Evolutionary conservation across 2,888 invertebrate species (phyloP).

Genomic region (Mayetiola destructor): DNA sequence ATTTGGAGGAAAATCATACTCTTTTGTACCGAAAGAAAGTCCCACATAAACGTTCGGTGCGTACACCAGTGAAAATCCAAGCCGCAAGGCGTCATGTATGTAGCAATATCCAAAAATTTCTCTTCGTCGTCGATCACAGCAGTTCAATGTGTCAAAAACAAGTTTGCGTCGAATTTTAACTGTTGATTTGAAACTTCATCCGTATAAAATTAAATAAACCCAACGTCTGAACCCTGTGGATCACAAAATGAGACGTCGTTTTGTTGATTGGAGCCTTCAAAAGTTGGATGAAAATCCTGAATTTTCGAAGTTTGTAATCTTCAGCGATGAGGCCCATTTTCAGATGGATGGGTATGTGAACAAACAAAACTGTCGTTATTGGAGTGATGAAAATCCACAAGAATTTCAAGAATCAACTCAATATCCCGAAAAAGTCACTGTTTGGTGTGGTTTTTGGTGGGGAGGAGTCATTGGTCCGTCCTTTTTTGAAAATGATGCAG

Average conservation of each 20-base stretch:
- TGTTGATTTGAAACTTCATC: background rate
- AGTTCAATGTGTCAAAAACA: background rate
- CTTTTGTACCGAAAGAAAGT: too few species aligned
- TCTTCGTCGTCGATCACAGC: background rate
- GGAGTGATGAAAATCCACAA: background rate
- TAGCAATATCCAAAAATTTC: background rate
- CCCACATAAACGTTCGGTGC: too few species aligned
- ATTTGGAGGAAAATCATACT: too few species aligned
- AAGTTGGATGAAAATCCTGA: background rate
- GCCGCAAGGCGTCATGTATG: background rate
- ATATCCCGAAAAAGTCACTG: background rate
- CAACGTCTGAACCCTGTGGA: slow-evolving; percentile 12
- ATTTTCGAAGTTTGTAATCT: background rate
- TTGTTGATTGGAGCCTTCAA: background rate
- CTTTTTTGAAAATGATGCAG: background rate
- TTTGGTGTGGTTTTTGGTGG: background rate
- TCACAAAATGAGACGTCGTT: background rate
- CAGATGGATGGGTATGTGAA: background rate
- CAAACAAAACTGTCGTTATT: background rate
- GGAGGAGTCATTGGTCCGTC: slow-evolving; percentile 9
- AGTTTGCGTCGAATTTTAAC: background rate
- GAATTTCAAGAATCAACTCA: background rate
- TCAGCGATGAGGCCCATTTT: background rate
- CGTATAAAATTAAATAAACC: background rate
- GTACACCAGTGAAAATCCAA: too few species aligned